Evolutionary conservation across 2,888 invertebrate species (phyloP).

Genomic region (Tupiocoris notatus): DNA sequence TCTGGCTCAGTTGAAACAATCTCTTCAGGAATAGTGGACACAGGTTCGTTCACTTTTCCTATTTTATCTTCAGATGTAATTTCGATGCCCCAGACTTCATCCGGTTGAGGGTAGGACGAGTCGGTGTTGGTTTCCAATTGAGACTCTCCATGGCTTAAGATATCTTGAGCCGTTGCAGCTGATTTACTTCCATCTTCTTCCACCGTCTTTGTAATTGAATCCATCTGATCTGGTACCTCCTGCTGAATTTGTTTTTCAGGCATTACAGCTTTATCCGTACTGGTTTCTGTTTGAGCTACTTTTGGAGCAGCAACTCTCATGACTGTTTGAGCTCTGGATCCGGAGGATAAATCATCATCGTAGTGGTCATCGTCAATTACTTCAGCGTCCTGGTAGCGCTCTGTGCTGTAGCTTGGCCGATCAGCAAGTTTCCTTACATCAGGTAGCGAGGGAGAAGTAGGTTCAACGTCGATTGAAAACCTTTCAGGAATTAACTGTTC

Average conservation of each 20-base stretch:
- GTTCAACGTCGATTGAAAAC: not conserved
- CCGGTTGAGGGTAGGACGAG: not conserved
- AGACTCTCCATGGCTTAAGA: too few species aligned
- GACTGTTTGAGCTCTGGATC: not conserved
- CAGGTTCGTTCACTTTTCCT: not conserved
- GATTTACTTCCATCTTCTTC: not conserved
- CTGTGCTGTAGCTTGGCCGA: not conserved
- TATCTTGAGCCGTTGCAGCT: not conserved
- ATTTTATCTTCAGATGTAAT: not conserved
- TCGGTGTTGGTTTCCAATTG: too few species aligned
- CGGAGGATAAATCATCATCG: not conserved
- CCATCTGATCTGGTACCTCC: too few species aligned
- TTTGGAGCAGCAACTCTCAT: not conserved
- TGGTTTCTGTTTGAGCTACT: not conserved
- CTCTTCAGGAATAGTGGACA: not conserved
- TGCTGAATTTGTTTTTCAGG: not conserved
- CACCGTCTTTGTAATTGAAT: not conserved
- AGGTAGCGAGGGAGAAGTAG: conserved; percentile 21
- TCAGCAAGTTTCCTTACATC: not conserved
- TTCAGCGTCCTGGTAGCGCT: not conserved
- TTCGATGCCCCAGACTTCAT: not conserved
- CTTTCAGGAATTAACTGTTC: not conserved
- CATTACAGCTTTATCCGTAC: not conserved
- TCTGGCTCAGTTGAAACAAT: not conserved
- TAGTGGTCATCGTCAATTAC: not conserved